Base-by-base conservation (phyloP, 1,140 invertebrate genomes). In the Carcinoscorpius rotundicauda region DNA sequence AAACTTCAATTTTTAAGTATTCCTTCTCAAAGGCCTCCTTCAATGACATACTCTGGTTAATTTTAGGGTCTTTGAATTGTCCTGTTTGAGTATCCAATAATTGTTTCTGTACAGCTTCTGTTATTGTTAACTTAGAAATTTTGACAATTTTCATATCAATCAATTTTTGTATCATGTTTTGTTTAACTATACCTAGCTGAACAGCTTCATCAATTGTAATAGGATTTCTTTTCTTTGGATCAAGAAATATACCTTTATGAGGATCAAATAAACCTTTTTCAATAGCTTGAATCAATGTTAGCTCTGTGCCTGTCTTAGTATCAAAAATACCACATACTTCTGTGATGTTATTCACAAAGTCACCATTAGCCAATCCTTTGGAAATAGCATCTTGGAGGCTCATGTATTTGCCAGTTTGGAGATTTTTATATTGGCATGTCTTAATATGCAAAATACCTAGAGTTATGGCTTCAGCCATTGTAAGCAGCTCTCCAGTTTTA, bases 241-340 rank as follows among this genome's bases (percentile, higher is more conserved):
- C 76, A 61, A 76, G 68, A 77, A 80, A 75, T 70, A 83, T 78
- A 60, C 85, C 84, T 72, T 85, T 84, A 74, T 93, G 87, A 3
- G 89, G 85, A 73, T 94, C 89, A 73, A 85, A 88, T n/a, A 97
- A 80, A 75, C 94, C 89, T 71, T 84, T 82, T 74, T 91, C 88
- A 67, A 95, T 93, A 3, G 90, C 89, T 81, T 95, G 89, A 64
- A 94, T 73, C 60, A 94, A 79, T 6, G 89, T 90, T 61, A 96
- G 77, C 63, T 87, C 80, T 72, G 90, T 83, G 68, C 86, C 87
- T 1, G 88, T 95, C 66, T 83, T 82, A 10, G 92, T 92, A 80
- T 97, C 87, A 53, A 90, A 77, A 70, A 97, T 90, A 61, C 90
- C 89, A 70, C 83, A 83, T 66, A 84, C 83, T 71, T 53, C 6